phyloP scores from a whole-genome alignment of 2,113 vertebrate species.

The Raphicerus campestris region DNA sequence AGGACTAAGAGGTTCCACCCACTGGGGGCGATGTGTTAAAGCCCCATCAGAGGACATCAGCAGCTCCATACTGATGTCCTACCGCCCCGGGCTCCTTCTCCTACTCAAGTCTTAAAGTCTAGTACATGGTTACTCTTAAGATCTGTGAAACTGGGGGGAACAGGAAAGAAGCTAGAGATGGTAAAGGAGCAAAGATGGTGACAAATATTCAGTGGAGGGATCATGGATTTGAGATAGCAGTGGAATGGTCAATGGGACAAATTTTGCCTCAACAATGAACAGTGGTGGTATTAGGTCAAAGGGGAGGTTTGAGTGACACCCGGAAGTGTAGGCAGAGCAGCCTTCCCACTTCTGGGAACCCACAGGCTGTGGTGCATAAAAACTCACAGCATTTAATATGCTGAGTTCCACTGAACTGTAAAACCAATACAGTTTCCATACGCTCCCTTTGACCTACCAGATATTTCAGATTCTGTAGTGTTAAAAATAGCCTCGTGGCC shows the following conservation, averaged over 20 bases:
- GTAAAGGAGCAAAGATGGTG: background rate
- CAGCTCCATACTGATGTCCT: background rate
- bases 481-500: background rate
- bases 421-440: background rate
- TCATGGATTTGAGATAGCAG: background rate
- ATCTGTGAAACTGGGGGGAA: background rate
- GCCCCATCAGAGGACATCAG: background rate
- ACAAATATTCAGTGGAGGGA: background rate
- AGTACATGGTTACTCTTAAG: background rate
- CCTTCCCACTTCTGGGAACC: background rate
- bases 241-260: background rate
- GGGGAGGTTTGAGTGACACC: background rate
- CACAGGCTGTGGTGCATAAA: background rate
- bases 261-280: background rate
- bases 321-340: background rate
- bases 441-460: background rate
- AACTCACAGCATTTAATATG: background rate
- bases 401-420: background rate
- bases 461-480: background rate
- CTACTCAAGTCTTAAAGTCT: background rate
- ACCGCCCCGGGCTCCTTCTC: background rate
- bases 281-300: background rate
- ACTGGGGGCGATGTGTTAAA: accelerated
- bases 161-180: background rate
- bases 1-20: background rate